phyloP scores from a whole-genome alignment of 2,888 invertebrate species.

The Deladenus siricidicola region DNA sequence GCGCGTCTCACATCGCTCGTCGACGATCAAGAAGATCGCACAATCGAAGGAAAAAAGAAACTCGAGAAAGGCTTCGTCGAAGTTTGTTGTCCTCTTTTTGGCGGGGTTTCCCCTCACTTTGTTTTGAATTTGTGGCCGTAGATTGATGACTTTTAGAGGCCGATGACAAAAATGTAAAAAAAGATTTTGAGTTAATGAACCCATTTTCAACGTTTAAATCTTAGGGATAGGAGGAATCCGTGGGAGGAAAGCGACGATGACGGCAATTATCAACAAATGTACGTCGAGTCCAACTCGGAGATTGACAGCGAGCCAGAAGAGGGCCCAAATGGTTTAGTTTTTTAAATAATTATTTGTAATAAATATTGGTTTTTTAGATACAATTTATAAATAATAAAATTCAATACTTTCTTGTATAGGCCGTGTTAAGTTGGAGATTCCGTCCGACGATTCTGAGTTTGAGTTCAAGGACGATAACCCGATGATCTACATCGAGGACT shows the following conservation, averaged over 20 bases:
- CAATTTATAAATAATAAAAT: too few relatives aligned
- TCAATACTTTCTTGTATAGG: too few relatives aligned
- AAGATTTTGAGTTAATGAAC: too few relatives aligned
- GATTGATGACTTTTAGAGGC: neutral
- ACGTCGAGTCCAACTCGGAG: neutral
- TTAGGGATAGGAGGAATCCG: constrained; percentile 17
- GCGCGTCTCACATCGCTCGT: neutral
- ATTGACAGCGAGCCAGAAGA: constrained; percentile 6
- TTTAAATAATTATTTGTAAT: too few relatives aligned
- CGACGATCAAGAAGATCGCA: neutral
- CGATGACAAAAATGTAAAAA: too few relatives aligned
- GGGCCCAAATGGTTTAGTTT: too few relatives aligned
- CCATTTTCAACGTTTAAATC: too few relatives aligned
- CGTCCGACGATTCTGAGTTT: neutral
- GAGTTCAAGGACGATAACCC: neutral
- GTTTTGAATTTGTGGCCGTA: too few relatives aligned
- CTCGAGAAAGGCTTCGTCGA: neutral
- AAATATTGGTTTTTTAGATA: too few relatives aligned
- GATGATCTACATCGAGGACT: neutral
- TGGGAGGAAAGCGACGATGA: constrained; percentile 26
- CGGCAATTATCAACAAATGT: neutral
- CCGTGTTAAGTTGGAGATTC: too few relatives aligned
- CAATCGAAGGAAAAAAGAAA: neutral
- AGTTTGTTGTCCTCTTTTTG: neutral
- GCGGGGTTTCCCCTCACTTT: too few relatives aligned